Base-by-base conservation (phyloP, 2,797 vertebrate species). In the Sebastolobus alascanus region DNA sequence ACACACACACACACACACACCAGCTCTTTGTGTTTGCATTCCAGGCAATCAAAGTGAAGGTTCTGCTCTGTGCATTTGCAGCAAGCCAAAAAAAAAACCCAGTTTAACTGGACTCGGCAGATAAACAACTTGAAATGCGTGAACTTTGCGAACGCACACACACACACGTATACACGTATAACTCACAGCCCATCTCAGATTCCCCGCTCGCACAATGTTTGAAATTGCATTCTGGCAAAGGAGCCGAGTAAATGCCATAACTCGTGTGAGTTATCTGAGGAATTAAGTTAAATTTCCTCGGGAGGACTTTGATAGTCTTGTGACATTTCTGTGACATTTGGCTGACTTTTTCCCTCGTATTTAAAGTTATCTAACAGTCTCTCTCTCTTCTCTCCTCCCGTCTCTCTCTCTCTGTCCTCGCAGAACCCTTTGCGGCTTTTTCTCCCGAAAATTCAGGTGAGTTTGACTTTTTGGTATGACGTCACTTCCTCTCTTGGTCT, bases 391-490 rank as follows among this genome's bases (percentile, higher is more conserved):
- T 80, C 11, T 82, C 73, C 80, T 37, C 75, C 86, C 13, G 20
- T 35, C 31, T 55, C 67, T 85, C 61, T 83, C 58, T 89, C 67
- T 86, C 68, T 84, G 75, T 89, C 85, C 92, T 90, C 90, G 54
- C 95, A 99, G 98, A 98, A 92, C 98, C 98, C 82, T 94, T 97
- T 64, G 92, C 95, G 4, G 97, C 97, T 38, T 97, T 99, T 85
- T 96, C 97, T 89, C 96, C 97, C 27, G 97, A 98, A 94, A 95
- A 96, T 82, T 86, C 93, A 76, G 96, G 96, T 96, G 92, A 96
- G 96, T 94, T 84, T 92, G 72, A 83, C 25, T 82, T 65, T 73
- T 46, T 43, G 58, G 35, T 83, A 68, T 73, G 85, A 88, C 72
- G 75, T 85, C 80, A 87, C 84, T 87, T 92, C 76, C 84, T 90